A percentile compares a stretch with the other conserved stretches of the same genome.
These are phyloP conservation scores for Stegostoma tigrinum DNA, from an alignment of 2,113 vertebrate genomes.

Conservation along the genomic window DNA sequence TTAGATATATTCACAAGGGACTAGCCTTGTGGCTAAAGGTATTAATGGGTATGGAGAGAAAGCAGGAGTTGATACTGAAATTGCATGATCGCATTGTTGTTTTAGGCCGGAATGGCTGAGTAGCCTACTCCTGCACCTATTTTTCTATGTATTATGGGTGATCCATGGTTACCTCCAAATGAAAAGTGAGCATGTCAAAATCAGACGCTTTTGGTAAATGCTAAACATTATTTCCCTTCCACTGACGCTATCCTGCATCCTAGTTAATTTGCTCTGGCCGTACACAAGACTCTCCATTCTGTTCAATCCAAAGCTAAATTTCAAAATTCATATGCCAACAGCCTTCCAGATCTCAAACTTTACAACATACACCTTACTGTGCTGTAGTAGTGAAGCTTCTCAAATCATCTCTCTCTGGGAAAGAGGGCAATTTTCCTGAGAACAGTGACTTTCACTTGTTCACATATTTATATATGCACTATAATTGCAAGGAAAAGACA, in stretches of 20 bases:
- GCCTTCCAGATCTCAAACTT: not conserved
- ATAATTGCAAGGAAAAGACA: not conserved
- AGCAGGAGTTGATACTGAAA: too few relatives aligned
- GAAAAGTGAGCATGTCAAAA: not conserved
- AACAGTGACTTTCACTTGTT: not conserved
- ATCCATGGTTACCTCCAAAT: not conserved
- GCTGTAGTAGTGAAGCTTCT: not conserved
- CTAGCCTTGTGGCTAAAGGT: too few relatives aligned
- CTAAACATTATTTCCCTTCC: not conserved
- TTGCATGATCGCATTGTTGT: too few relatives aligned
- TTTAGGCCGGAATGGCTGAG: too few relatives aligned
- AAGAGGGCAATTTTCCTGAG: not conserved
- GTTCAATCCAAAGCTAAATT: not conserved
- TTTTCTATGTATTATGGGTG: not conserved
- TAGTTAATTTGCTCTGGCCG: not conserved
- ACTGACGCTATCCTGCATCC: not conserved
- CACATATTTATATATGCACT: not conserved
- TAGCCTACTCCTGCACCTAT: too few relatives aligned
- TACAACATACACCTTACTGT: not conserved
- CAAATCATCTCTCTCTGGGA: not conserved
- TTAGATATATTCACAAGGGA: too few relatives aligned
- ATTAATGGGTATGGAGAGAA: too few relatives aligned
- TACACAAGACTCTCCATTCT: not conserved
- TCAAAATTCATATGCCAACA: not conserved
- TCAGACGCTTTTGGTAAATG: not conserved